A percentile compares a stretch with the other conserved stretches of the same genome.
Conservation (phyloP, 1,140 invertebrate species). For the Drosophila kikkawai region DNA sequence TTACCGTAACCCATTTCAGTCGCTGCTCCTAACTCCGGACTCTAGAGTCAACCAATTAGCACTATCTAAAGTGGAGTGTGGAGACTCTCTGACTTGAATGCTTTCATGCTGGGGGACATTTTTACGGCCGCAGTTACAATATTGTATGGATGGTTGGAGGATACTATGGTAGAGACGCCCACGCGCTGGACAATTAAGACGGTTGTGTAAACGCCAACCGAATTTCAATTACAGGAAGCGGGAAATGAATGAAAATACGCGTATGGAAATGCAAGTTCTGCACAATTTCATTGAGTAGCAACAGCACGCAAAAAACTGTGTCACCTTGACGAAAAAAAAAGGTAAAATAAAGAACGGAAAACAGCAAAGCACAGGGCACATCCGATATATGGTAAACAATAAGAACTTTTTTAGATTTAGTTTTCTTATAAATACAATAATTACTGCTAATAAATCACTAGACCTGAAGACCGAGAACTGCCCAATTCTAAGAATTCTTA, state of each 20-base stretch:
- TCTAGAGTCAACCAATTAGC: constrained; percentile 33
- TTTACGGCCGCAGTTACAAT: neutral
- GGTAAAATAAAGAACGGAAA: constrained; percentile 30
- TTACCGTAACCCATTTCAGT: constrained; percentile 26
- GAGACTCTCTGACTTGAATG: neutral
- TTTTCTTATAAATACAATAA: neutral
- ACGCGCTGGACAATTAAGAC: constrained; percentile 43
- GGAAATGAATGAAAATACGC: constrained; percentile 72
- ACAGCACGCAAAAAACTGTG: constrained; percentile 58
- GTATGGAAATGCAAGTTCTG: constrained; percentile 57
- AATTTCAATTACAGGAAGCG: constrained; percentile 74
- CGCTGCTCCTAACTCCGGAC: constrained; percentile 11
- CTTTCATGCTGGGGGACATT: constrained; percentile 34
- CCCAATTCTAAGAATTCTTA: neutral
- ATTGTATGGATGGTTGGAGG: neutral
- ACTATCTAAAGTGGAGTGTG: constrained; percentile 26
- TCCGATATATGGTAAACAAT: neutral
- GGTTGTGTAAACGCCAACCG: constrained; percentile 29
- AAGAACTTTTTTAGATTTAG: neutral
- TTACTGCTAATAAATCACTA: neutral
- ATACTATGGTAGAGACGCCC: constrained; percentile 2
- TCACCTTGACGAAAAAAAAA: constrained; percentile 53
- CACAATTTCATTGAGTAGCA: constrained; percentile 58
- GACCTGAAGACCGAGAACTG: neutral
- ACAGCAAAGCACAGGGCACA: constrained; percentile 3